Evolutionary conservation across 2,888 invertebrate species (phyloP), one percentile per base, ranked within the genome.

Genomic region (Willowsia nigromaculata): DNA sequence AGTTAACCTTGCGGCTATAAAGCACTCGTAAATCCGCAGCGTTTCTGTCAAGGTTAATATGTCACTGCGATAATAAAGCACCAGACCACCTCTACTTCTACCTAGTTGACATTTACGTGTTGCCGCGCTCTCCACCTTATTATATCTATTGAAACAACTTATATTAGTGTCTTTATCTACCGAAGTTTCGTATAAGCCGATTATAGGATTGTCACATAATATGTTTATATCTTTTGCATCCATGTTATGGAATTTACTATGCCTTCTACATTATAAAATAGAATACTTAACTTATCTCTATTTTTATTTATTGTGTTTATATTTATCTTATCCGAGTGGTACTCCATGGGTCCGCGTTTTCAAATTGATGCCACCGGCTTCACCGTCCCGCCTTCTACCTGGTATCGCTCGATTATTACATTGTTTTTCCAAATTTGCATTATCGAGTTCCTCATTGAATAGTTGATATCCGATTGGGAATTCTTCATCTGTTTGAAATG

Each of bases 251-350:
- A 81, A 6, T n/a, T 25, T 81, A 40, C 11, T 33, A 82, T 27
- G 25, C 88, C 85, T 40, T 80, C 85, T 33, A 86, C 18, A n/a
- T 86, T 86, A 22, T 40, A 86, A 37, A 78, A 65, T 25, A 85
- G 0, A 6, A 56, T 76, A 43, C 5, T 50, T 83, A 76, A 43
- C 6, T 43, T 76, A 37, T n/a, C 50, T 7, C 2, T 59, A 2
- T 37, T 53, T 1, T 33, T 27, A 33, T 6, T 30, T 15, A 47
- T 18, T 27, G 15, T 13, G 43, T 53, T 53, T 30, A n/a, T 27
- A n/a, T n/a, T n/a, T n/a, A n/a, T n/a, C n/a, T n/a, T n/a, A n/a
- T n/a, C n/a, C n/a, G n/a, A n/a, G n/a, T n/a, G n/a, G 37, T 15
- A 2, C 62, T 25, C 74, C 74, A 74, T 47, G 50, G 53, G 68